Percentiles rank a stretch among this genome's conserved stretches.
Evolutionary conservation across 2,113 vertebrate genomes (phyloP).

Genomic region (Corythaeola cristata): DNA sequence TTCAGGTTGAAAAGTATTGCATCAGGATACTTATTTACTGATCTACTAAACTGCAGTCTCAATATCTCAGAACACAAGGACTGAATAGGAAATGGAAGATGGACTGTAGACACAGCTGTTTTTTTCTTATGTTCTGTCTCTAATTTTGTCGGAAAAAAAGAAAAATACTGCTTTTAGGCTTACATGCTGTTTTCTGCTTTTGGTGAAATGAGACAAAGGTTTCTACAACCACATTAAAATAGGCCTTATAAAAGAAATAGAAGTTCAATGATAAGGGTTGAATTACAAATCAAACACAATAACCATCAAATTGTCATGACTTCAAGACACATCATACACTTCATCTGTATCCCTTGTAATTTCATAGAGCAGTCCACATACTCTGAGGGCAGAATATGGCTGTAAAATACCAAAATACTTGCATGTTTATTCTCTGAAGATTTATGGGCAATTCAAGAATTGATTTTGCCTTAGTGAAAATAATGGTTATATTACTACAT

Average conservation of each 20-base stretch:
- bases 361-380: not conserved
- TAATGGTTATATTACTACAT: not conserved
- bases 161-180: not conserved
- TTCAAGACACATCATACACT: conserved; percentile 14
- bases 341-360: conserved; percentile 26
- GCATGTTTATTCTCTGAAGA: not conserved
- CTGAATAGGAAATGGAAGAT: not conserved
- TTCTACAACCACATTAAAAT: not conserved
- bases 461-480: not conserved
- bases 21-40: not conserved
- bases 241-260: not conserved
- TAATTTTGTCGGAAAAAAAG: not conserved
- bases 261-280: not conserved
- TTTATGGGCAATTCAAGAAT: not conserved
- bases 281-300: conserved; percentile 50
- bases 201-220: not conserved
- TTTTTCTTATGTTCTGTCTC: not conserved
- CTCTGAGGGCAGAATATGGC: not conserved
- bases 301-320: conserved; percentile 49
- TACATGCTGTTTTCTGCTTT: not conserved
- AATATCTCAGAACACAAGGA: not conserved
- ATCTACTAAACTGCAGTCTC: not conserved
- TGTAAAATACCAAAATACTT: conserved; percentile 1
- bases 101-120: not conserved
- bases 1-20: not conserved